Evolutionary conservation across 2,888 invertebrate species (phyloP), one percentile per base, ranked within the genome.

Genomic region (Steinernema scapterisci): DNA sequence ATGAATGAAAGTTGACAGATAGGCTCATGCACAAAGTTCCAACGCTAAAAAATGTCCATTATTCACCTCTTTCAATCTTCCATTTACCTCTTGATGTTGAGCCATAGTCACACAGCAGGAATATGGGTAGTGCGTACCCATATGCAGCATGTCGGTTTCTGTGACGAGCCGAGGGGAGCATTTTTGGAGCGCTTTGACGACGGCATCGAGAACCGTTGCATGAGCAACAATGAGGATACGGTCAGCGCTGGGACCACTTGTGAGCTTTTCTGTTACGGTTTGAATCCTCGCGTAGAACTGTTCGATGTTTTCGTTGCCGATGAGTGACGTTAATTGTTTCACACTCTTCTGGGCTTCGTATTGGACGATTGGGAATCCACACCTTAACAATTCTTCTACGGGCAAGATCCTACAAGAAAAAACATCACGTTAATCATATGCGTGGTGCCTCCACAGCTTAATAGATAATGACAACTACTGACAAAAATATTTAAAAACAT

Each of bases 71-170:
- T n/a, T 48, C 45, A n/a, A n/a, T n/a, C n/a, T n/a, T n/a, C n/a
- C n/a, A n/a, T n/a, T n/a, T n/a, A n/a, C 73, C 31, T 19, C 27
- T 7, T 38, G 48, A 38, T 54, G 38, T 23, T 54, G 46, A 3
- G 73, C 73, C 16, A 73, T 27, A 16, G 73, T 52, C 16, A 54
- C 73, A n/a, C 16, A 23, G 21, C 52, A 27, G 0, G 43, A 23
- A 23, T 73, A 73, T 16, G 73, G 73, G 31, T 73, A 73, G 27
- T 73, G 54, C 23, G 73, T 54, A 3, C 73, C 73, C 73, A 73
- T 73, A 23, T 73, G 73, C 7, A 51, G 51, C 43, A 73, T 21
- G 27, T 73, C 73, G 3, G 19, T 51, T 38, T 73, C 51, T 27
- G n/a, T 54, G 43, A 73, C 46, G 11, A 54, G 43, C 25, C 48